phyloP scores from a whole-genome alignment of 2,888 invertebrate species.

The Cinara cedri region DNA sequence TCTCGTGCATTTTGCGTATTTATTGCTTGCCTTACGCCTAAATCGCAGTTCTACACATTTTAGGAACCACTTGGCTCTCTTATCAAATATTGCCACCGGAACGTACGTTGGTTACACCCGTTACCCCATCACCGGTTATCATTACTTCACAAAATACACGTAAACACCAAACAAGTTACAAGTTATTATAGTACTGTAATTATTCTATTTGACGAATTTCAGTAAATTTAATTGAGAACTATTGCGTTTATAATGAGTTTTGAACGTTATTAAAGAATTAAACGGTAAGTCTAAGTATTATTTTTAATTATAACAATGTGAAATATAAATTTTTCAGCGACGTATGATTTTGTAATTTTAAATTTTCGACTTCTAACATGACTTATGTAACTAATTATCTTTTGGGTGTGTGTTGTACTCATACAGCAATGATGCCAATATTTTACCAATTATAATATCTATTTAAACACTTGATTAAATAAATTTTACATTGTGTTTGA shows the following conservation, averaged over 20 bases:
- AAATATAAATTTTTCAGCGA: background rate
- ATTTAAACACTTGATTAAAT: slow-evolving; percentile 7
- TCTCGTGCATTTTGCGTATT: too few relatives aligned
- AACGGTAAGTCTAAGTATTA: slow-evolving; percentile 8
- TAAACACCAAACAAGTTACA: too few relatives aligned
- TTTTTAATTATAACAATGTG: background rate
- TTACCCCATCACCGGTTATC: too few relatives aligned
- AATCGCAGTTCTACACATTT: too few relatives aligned
- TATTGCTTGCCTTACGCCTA: too few relatives aligned
- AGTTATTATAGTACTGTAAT: background rate
- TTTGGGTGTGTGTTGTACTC: slow-evolving; percentile 23
- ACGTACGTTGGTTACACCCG: too few relatives aligned
- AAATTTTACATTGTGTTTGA: background rate
- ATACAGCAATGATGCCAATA: too few relatives aligned
- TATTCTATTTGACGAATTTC: background rate
- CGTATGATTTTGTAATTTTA: background rate
- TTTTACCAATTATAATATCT: background rate
- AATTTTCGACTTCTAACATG: background rate
- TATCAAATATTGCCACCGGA: too few relatives aligned
- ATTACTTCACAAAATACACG: too few relatives aligned
- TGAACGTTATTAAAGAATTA: background rate
- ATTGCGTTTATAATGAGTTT: background rate
- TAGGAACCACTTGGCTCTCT: too few relatives aligned
- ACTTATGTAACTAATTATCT: background rate
- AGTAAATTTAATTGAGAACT: background rate